Conservation (phyloP, 2,797 vertebrate species). For the Falco biarmicus region DNA sequence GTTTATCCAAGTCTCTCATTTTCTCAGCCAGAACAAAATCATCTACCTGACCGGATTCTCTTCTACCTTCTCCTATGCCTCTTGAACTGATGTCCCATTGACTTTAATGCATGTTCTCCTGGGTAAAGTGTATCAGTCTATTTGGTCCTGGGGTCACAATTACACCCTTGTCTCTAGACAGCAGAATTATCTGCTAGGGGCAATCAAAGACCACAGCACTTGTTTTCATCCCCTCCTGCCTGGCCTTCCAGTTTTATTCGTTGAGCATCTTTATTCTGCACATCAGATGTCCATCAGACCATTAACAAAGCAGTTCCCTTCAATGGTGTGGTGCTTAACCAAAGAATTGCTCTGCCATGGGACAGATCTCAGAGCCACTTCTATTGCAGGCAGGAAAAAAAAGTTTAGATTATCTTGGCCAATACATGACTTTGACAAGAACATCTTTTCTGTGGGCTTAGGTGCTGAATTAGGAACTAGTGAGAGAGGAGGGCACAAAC, state of each 20-base stretch:
- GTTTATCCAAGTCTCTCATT: not conserved
- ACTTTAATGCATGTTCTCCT: not conserved
- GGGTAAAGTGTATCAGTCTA: not conserved
- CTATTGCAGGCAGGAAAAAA: not conserved
- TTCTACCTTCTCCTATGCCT: not conserved
- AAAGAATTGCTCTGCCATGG: not conserved
- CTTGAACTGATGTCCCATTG: rapidly evolving
- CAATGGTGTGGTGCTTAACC: not conserved
- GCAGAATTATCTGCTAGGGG: not conserved
- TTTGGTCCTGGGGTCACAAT: not conserved
- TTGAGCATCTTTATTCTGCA: not conserved
- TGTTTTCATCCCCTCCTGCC: not conserved
- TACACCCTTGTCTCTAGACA: not conserved
- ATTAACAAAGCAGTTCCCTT: not conserved
- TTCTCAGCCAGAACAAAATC: not conserved
- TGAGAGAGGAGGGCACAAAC: not conserved
- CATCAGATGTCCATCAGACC: not conserved
- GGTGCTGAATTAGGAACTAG: not conserved
- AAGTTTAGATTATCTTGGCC: not conserved
- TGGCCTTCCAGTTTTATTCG: not conserved
- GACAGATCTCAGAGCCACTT: not conserved
- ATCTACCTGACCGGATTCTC: not conserved
- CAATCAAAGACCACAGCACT: not conserved
- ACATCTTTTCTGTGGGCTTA: not conserved
- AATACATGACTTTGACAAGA: not conserved